A percentile compares a stretch with the other conserved stretches of the same genome.
Evolutionary conservation across 2,888 invertebrate genomes (phyloP).

Genomic region (Aquatica leii): DNA sequence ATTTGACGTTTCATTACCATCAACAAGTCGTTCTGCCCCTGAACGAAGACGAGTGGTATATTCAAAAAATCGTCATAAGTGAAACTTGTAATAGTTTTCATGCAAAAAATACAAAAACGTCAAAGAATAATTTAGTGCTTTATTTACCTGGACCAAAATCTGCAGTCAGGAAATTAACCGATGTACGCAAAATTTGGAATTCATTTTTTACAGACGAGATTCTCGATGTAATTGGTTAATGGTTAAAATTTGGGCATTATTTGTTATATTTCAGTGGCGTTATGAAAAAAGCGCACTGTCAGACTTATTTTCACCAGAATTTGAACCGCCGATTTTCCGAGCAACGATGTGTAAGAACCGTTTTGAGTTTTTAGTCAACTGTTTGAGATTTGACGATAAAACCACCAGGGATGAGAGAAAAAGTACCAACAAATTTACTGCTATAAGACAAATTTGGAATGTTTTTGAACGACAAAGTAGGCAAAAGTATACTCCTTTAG

Average conservation of each 20-base stretch:
- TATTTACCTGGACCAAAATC: conserved; percentile 11
- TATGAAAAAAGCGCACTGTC: not conserved
- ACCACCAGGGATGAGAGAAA: conserved; percentile 2
- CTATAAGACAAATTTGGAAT: conserved; percentile 9
- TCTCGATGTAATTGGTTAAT: conserved; percentile 1
- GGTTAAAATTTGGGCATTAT: conserved; percentile 5
- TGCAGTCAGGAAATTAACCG: not conserved
- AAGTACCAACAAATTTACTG: not conserved
- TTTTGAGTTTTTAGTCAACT: conserved; percentile 6
- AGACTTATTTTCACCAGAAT: conserved; percentile 4
- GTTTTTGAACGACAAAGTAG: conserved; percentile 22
- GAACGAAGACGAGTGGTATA: conserved; percentile 2
- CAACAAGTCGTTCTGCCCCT: not conserved
- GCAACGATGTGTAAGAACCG: conserved; percentile 9
- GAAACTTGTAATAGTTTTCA: not conserved
- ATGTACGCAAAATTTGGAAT: conserved; percentile 3
- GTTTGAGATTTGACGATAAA: conserved; percentile 9
- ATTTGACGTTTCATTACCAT: conserved; percentile 1
- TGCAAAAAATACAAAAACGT: not conserved
- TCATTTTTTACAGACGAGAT: conserved; percentile 13
- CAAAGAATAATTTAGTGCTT: conserved; percentile 5
- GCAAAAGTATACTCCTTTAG: conserved; percentile 15
- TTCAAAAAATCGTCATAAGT: conserved; percentile 11
- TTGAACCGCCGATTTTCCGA: conserved; percentile 3
- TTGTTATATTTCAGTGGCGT: conserved; percentile 13